Base-by-base conservation (phyloP, 2,888 invertebrate species). In the Drosophila siamana region DNA sequence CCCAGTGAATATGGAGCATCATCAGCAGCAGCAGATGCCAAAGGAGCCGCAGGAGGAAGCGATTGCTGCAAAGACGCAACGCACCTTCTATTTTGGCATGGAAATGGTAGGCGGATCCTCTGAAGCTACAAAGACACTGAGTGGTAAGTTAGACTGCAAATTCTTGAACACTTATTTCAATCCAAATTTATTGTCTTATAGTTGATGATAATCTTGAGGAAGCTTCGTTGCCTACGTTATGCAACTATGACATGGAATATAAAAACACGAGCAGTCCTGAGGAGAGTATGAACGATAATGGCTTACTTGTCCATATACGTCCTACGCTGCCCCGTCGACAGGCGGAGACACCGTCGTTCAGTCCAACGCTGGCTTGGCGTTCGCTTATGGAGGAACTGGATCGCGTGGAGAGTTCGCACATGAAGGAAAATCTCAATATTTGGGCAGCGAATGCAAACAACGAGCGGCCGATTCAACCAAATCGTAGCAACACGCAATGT, bases 311-410 rank as follows among this genome's bases (percentile, higher is more conserved):
- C 55, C 94, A 95, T 66, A 92, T 97, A 61, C 94, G 96, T 0
- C 97, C 97, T 0, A 96, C 96, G 0, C 89, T 97, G 72, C 97
- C 97, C 1, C 96, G 96, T 89, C 95, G 96, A 74, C 95, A 95
- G 85, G 93, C 95, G 26, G 95, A 95, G 73, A 94, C 96, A 54
- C 96, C 97, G 0, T 93, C 96, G 62, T 97, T 97, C 92, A 97
- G 96, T 1, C 97, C 97, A 0, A 95, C 95, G 0, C 95, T 96
- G 0, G 97, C 97, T 0, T 97, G 97, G 97, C 94, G 95, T 69
- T 94, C 96, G 50, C 93, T 96, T 4, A 46, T 80, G 6, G 88
- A 90, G 6, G 86, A 89, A 33, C 91, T 82, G 7, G 78, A 78
- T 7, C 61, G 67, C n/a, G 50, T 75, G 2, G 66, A 78, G 24